These are phyloP conservation scores for Manduca sexta DNA, from an alignment of 1,140 invertebrate species.

Conservation along the genomic window DNA sequence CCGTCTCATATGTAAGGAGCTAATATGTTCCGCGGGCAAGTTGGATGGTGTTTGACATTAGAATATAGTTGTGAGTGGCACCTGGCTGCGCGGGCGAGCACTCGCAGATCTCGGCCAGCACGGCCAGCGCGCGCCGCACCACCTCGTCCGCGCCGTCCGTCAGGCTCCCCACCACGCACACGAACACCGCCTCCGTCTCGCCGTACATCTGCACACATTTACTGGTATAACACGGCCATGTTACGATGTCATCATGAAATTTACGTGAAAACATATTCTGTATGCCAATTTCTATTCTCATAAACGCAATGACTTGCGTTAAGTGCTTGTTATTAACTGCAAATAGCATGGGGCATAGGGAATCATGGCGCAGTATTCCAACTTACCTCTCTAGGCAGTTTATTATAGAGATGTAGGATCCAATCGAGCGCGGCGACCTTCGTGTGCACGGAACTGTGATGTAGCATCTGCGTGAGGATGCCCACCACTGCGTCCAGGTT, in stretches of 20 bases:
- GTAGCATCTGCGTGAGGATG: conserved; percentile 88
- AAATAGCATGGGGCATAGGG: no score
- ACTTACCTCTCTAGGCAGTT: conserved; percentile 81
- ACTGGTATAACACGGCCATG: neutral
- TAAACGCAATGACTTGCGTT: no score
- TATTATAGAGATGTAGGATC: conserved; percentile 92
- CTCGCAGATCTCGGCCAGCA: conserved; percentile 92
- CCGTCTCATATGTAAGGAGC: no score
- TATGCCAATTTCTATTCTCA: no score
- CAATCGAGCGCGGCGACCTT: conserved; percentile 95
- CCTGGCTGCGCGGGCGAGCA: conserved; percentile 34
- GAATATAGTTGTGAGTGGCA: neutral
- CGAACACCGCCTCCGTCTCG: conserved; percentile 90
- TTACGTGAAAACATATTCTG: no score
- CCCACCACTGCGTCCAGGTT: conserved; percentile 88
- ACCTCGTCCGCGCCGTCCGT: conserved; percentile 95
- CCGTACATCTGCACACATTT: conserved; percentile 80
- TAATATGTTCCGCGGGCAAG: no score
- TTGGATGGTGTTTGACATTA: no score
- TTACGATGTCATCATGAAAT: no score
- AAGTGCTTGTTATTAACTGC: no score
- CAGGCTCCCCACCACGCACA: conserved; percentile 86
- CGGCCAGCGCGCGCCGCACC: conserved; percentile 90
- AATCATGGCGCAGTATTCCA: no score
- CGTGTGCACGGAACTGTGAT: conserved; percentile 91